Conservation (phyloP, 2,888 invertebrate species). For the Pyrocoelia pectoralis region DNA sequence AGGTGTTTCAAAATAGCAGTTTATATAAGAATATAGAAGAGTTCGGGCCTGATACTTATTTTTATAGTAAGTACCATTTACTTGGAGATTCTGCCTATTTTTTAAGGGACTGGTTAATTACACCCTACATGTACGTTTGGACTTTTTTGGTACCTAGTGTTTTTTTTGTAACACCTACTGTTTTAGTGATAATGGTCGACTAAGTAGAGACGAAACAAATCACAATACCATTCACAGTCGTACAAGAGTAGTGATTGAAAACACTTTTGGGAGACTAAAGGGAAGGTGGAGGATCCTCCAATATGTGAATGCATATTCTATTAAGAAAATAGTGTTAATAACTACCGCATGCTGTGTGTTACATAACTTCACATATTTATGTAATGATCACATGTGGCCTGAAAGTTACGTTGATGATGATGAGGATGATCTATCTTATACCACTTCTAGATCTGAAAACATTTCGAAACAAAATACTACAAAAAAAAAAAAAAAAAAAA, state of each 20-base stretch:
- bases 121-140: conserved; percentile 10
- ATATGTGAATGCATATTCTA: neutral
- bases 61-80: conserved; percentile 13
- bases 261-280: conserved; percentile 7
- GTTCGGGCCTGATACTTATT: too few species aligned
- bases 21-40: too few species aligned
- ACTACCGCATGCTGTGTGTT: conserved; percentile 6
- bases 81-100: conserved; percentile 12
- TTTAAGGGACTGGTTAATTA: neutral
- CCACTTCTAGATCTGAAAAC: neutral
- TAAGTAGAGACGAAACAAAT: neutral
- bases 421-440: neutral
- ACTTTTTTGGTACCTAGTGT: too few species aligned
- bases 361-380: conserved; percentile 3
- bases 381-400: conserved; percentile 7
- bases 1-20: too few species aligned
- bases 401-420: neutral
- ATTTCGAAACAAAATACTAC: neutral
- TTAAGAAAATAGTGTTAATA: conserved; percentile 6
- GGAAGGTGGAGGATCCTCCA: conserved; percentile 9
- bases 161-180: neutral
- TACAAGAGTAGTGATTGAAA: conserved; percentile 8
- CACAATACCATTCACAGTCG: neutral
- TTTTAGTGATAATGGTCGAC: conserved; percentile 4
- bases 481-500: too few species aligned